Conservation (phyloP, 2,113 vertebrate genomes). For the Murina feae region DNA sequence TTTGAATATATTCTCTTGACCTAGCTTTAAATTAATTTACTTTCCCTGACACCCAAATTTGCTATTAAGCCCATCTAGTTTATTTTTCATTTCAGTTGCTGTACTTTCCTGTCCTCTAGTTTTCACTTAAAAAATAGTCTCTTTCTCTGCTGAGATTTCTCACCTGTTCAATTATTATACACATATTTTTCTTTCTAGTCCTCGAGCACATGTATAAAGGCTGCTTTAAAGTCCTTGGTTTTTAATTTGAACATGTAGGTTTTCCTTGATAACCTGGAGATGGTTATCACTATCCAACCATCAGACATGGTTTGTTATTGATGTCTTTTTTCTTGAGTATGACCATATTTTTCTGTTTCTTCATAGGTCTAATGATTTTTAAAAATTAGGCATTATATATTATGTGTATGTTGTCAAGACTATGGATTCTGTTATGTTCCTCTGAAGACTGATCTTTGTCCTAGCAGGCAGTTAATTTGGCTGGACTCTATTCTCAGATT, state of each 20-base stretch:
- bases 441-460: no score
- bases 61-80: neutral
- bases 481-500: neutral
- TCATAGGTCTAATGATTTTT: neutral
- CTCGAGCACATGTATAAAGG: neutral
- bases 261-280: neutral
- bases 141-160: neutral
- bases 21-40: neutral
- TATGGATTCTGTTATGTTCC: no score
- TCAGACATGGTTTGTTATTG: neutral
- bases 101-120: neutral
- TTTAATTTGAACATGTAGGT: neutral
- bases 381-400: neutral
- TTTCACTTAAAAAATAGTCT: neutral
- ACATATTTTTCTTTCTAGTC: neutral
- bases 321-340: neutral
- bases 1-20: neutral
- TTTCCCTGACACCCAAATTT: neutral
- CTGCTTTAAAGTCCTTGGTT: neutral
- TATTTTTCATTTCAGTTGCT: neutral
- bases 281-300: neutral
- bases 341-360: neutral
- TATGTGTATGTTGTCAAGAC: neutral
- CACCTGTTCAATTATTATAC: neutral
- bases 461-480: no score